phyloP scores from a whole-genome alignment of 2,113 vertebrate genomes.

The Phyllopteryx taeniolatus region DNA sequence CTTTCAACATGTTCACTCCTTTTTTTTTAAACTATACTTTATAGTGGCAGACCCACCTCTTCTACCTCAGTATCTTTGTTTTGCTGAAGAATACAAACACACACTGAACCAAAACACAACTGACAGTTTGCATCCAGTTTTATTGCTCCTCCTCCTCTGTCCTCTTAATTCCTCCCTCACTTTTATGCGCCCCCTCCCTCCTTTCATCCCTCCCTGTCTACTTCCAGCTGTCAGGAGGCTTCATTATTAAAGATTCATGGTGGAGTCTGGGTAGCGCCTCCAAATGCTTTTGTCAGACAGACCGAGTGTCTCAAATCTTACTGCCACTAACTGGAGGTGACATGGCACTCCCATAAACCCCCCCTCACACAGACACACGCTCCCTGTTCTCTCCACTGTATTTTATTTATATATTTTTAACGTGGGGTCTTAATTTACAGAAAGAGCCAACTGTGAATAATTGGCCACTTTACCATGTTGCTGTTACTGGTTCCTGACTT shows the following conservation, averaged over 20 bases:
- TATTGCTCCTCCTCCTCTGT: slow-evolving; percentile 31
- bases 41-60: neutral
- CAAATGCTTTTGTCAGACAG: slow-evolving; percentile 72
- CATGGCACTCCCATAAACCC: slow-evolving; percentile 36
- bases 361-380: slow-evolving; percentile 4
- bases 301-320: slow-evolving; percentile 64
- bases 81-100: slow-evolving; percentile 52
- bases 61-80: slow-evolving; percentile 40
- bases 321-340: slow-evolving; percentile 63
- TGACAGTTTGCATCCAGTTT: slow-evolving; percentile 64
- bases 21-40: neutral
- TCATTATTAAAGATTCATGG: slow-evolving; percentile 75
- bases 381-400: neutral
- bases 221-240: slow-evolving; percentile 70
- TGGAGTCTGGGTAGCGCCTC: slow-evolving; percentile 64
- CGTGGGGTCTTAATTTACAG: neutral
- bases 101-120: slow-evolving; percentile 58
- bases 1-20: slow-evolving; percentile 24
- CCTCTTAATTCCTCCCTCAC: slow-evolving; percentile 40
- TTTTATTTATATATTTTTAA: neutral
- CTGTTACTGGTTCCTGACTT: neutral
- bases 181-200: slow-evolving; percentile 9
- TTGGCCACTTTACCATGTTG: neutral
- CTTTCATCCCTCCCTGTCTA: slow-evolving; percentile 23
- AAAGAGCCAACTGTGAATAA: neutral